These are phyloP conservation scores for Bombus difficillimus DNA, from an alignment of 1,140 invertebrate species.

Conservation along the genomic window DNA sequence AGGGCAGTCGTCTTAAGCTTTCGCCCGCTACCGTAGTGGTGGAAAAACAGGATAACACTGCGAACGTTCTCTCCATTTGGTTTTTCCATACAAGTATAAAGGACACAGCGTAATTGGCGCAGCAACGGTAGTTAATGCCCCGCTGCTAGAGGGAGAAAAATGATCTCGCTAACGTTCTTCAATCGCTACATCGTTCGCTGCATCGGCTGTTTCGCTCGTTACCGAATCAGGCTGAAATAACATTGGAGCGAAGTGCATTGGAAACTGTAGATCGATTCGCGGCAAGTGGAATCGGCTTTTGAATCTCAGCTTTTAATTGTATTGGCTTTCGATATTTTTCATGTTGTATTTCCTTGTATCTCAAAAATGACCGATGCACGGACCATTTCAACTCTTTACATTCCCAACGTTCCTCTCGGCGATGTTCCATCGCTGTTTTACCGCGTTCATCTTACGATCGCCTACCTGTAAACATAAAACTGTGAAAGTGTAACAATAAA, in stretches of 20 bases:
- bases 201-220: conserved; percentile 13
- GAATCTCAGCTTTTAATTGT: conserved; percentile 19
- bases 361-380: background rate
- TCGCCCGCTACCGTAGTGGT: too few species aligned
- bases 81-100: background rate
- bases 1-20: too few species aligned
- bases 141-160: background rate
- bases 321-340: background rate
- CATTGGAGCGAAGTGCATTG: background rate
- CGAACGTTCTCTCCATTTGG: background rate
- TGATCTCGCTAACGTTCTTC: conserved; percentile 8
- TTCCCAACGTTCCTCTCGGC: background rate
- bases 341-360: background rate
- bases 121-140: background rate
- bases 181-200: background rate
- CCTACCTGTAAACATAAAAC: background rate
- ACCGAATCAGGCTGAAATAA: background rate
- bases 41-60: too few species aligned
- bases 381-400: background rate
- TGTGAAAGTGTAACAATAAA: background rate
- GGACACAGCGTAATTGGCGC: conserved; percentile 6
- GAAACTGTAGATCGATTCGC: background rate
- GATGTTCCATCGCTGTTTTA: background rate
- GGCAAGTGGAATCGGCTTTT: conserved; percentile 9
- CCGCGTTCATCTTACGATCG: background rate